Base-by-base conservation (phyloP, 2,888 invertebrate species). In the Tiphia femorata region DNA sequence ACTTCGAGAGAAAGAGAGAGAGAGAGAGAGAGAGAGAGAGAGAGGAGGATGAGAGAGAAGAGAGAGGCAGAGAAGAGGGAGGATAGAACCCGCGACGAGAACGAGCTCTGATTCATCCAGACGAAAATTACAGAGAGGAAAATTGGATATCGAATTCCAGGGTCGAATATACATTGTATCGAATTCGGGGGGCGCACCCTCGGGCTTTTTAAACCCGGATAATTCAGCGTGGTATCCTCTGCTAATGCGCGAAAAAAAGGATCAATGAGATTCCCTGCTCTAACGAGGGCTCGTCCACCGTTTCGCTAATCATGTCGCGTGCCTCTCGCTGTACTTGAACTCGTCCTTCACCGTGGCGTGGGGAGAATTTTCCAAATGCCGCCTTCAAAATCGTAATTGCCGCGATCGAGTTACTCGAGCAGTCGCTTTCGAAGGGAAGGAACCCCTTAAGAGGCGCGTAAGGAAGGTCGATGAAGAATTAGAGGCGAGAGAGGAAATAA, bases 101-200 rank as follows among this genome's bases (percentile, higher is more conserved):
- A 48, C 44, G 62, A 70, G 76, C 76, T 76, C 73, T 75, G 76
- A 76, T 76, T 75, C 70, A 63, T 53, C 43, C 58, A 64, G 62
- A 57, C 61, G 64, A 66, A 68, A 65, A 76, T 76, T 75, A 75
- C 73, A 76, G 73, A 70, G 63, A 52, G 62, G 67, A 71, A 71
- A 73, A 73, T 75, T 70, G 73, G 68, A 74, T 69, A 68, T 64
- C 63, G 61, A 73, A 73, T 76, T 76, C 65, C 63, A 27, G 51
- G 53, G 66, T 54, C 55, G 49, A 35, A 46, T 54, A 43, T 29
- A 46, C 19, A 3, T 10, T 17, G 17, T 19, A 17, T 10, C 19
- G 17, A 33, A 12, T 33, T 33, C 33, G 33, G 6, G 12, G 25
- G 6, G 25, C 25, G 5, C 33, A n/a, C n/a, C n/a, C n/a, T n/a